phyloP scores from a whole-genome alignment of 1,140 invertebrate genomes.

The Neuroterus valhalla region DNA sequence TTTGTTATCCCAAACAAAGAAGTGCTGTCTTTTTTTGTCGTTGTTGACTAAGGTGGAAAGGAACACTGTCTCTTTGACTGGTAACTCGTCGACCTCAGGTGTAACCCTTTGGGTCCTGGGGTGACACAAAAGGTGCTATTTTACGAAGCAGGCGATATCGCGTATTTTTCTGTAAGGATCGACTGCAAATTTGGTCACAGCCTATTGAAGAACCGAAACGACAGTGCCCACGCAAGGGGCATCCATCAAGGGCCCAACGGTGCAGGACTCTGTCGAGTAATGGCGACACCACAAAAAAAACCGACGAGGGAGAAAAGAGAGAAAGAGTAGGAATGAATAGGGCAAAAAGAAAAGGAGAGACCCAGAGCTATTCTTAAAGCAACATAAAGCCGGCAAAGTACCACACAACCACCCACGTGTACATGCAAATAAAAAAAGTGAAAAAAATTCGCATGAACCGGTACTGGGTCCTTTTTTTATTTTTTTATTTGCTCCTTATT shows the following conservation, averaged over 20 bases:
- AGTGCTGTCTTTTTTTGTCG: neutral
- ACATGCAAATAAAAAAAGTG: conserved; percentile 65
- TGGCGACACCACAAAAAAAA: conserved; percentile 64
- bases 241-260: conserved; percentile 67
- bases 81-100: neutral
- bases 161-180: conserved; percentile 38
- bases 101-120: conserved; percentile 11
- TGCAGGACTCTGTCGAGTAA: conserved; percentile 71
- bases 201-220: conserved; percentile 59
- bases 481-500: no score
- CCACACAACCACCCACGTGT: conserved; percentile 69
- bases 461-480: no score
- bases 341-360: conserved; percentile 39
- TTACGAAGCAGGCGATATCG: conserved; percentile 45
- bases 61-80: conserved; percentile 7
- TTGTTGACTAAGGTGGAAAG: conserved; percentile 8
- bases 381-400: conserved; percentile 70
- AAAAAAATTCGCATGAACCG: conserved; percentile 31
- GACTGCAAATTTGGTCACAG: conserved; percentile 57
- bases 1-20: neutral
- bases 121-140: conserved; percentile 33
- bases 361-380: conserved; percentile 61
- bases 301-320: conserved; percentile 39
- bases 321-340: conserved; percentile 42
- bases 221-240: conserved; percentile 66